Evolutionary conservation across 1,140 invertebrate species (phyloP).

Genomic region (Tetramorium simillimum): DNA sequence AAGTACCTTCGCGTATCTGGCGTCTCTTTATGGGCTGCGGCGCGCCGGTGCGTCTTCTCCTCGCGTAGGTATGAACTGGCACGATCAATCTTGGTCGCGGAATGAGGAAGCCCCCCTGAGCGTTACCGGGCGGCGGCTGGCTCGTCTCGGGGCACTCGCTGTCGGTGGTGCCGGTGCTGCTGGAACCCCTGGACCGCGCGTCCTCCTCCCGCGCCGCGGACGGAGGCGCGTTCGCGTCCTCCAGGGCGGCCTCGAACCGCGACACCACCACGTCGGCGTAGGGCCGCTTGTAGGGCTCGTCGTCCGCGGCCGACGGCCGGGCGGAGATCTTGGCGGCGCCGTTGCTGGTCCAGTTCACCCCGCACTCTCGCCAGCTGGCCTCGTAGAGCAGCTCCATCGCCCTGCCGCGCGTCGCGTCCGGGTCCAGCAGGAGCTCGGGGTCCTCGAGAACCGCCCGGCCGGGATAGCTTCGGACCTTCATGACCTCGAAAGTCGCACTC

Average conservation of each 20-base stretch:
- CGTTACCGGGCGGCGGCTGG: slow-evolving; percentile 83
- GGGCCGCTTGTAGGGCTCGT: slow-evolving; percentile 67
- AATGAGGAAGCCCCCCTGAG: slow-evolving; percentile 90
- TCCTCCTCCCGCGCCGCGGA: slow-evolving; percentile 31
- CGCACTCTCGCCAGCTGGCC: slow-evolving; percentile 91
- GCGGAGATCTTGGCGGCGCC: slow-evolving; percentile 32
- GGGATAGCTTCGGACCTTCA: slow-evolving; percentile 94
- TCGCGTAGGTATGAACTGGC: slow-evolving; percentile 94
- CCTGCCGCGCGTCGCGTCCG: slow-evolving; percentile 87
- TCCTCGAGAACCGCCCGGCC: slow-evolving; percentile 89
- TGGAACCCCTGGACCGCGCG: slow-evolving; percentile 79
- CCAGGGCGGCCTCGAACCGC: slow-evolving; percentile 81
- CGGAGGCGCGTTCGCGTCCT: slow-evolving; percentile 71
- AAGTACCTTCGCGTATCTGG: slow-evolving; percentile 78
- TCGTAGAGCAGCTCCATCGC: slow-evolving; percentile 92
- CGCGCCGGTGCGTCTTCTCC: slow-evolving; percentile 90
- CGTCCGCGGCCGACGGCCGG: slow-evolving; percentile 68
- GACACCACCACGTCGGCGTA: slow-evolving; percentile 77
- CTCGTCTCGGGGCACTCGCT: slow-evolving; percentile 81
- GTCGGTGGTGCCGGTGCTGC: slow-evolving; percentile 83
- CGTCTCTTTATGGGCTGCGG: slow-evolving; percentile 76
- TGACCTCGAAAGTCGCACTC: slow-evolving; percentile 74
- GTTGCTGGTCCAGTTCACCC: slow-evolving; percentile 78
- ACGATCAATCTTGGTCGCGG: slow-evolving; percentile 94
- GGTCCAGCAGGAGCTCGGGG: slow-evolving; percentile 87